Evolutionary conservation across 2,888 invertebrate species (phyloP).

Genomic region (Pinctada fucata): DNA sequence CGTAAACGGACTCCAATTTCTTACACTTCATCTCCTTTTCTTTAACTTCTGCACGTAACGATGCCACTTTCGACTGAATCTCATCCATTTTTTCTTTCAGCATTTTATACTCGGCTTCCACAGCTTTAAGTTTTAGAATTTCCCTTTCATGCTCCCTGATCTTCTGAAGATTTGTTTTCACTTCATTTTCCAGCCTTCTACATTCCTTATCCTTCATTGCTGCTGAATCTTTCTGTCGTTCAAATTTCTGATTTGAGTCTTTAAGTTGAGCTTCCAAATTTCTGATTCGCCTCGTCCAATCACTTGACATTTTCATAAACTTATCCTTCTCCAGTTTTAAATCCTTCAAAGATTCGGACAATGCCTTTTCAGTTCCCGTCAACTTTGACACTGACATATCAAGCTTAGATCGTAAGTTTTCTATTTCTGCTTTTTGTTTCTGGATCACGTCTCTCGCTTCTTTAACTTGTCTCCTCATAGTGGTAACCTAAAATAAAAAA

Average conservation of each 20-base stretch:
- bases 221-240: constrained; percentile 60
- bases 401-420: constrained; percentile 65
- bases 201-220: constrained; percentile 66
- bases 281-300: constrained; percentile 67
- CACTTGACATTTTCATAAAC: constrained; percentile 65
- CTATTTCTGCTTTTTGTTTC: constrained; percentile 68
- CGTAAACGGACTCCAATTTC: constrained; percentile 63
- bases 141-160: constrained; percentile 67
- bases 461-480: constrained; percentile 68
- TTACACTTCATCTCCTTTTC: constrained; percentile 62
- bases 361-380: constrained; percentile 69
- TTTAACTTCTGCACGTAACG: constrained; percentile 52
- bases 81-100: constrained; percentile 66
- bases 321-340: constrained; percentile 70
- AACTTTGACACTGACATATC: constrained; percentile 70
- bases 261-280: constrained; percentile 65
- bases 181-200: constrained; percentile 62
- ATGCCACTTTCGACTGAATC: constrained; percentile 51
- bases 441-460: constrained; percentile 67
- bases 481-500: constrained; percentile 54
- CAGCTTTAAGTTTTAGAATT: constrained; percentile 68
- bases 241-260: constrained; percentile 64
- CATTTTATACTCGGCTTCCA: constrained; percentile 67
- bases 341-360: constrained; percentile 68
- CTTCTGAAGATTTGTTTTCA: constrained; percentile 61